Conservation (phyloP, 2,888 invertebrate genomes). For the Scelioninae gen. 1 region DNA sequence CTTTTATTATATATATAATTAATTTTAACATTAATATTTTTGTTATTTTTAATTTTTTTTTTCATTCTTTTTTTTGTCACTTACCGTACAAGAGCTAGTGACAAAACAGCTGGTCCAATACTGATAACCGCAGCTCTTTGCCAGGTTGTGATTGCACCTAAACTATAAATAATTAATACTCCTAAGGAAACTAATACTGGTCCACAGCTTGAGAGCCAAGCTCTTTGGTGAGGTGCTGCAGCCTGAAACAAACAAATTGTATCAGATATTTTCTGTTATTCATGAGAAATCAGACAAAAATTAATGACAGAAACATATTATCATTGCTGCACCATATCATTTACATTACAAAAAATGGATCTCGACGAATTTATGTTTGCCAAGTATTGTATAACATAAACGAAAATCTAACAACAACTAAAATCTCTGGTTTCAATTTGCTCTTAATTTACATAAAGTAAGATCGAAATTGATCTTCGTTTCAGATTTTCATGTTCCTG, state of each 20-base stretch:
- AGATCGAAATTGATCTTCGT: constrained; percentile 39
- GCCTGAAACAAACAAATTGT: constrained; percentile 84
- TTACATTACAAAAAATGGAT: background rate
- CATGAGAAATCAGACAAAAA: background rate
- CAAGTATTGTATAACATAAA: constrained; percentile 30
- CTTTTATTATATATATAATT: too few species aligned
- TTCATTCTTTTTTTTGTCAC: background rate
- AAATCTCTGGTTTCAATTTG: constrained; percentile 40
- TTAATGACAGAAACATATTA: background rate
- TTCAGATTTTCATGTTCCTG: constrained; percentile 36
- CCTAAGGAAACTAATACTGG: constrained; percentile 90
- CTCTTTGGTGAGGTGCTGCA: constrained; percentile 88
- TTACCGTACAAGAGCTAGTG: constrained; percentile 79
- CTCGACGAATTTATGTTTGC: constrained; percentile 21
- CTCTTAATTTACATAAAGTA: constrained; percentile 33
- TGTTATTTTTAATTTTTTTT: too few species aligned
- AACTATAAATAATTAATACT: constrained; percentile 88
- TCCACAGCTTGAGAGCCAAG: constrained; percentile 89
- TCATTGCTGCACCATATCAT: background rate
- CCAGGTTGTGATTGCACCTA: constrained; percentile 89
- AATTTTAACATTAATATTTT: too few species aligned
- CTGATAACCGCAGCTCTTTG: constrained; percentile 88
- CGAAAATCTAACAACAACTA: constrained; percentile 20
- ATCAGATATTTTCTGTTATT: constrained; percentile 2
- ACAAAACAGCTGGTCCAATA: constrained; percentile 84